Evolutionary conservation across 2,797 vertebrate species (phyloP).

Genomic region (Geotrypetes seraphini): DNA sequence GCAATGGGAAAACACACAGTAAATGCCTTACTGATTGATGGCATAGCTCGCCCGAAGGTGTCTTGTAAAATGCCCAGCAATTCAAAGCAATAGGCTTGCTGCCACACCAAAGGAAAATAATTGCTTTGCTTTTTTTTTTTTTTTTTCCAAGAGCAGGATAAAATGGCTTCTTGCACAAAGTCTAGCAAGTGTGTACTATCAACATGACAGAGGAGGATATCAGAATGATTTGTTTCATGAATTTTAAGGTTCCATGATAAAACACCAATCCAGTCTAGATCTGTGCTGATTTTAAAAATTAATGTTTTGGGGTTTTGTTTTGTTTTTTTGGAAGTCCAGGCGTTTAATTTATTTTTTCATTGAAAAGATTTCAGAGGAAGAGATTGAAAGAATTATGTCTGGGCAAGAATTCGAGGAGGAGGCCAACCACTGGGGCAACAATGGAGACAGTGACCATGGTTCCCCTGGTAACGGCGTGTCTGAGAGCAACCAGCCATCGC

Average conservation of each 20-base stretch:
- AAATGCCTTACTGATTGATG: conserved; percentile 37
- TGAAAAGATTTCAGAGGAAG: conserved; percentile 95
- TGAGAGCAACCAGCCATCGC: conserved; percentile 95
- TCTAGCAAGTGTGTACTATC: conserved; percentile 25
- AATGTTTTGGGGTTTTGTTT: too few species aligned
- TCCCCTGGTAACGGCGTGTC: conserved; percentile 91
- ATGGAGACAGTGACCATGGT: conserved; percentile 94
- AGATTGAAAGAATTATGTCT: conserved; percentile 97
- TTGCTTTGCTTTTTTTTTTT: too few species aligned
- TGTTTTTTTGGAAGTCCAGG: too few species aligned
- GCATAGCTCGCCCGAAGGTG: conserved; percentile 12
- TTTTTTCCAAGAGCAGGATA: conserved; percentile 12
- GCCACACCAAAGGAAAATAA: conserved; percentile 13
- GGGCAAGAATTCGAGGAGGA: conserved; percentile 98
- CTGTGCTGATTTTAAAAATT: too few species aligned
- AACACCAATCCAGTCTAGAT: too few species aligned
- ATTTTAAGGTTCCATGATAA: too few species aligned
- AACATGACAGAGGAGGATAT: conserved; percentile 25
- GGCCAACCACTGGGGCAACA: conserved; percentile 88
- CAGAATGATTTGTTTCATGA: too few species aligned
- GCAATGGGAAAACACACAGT: conserved; percentile 18
- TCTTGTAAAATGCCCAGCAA: conserved; percentile 26
- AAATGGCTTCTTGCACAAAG: conserved; percentile 9
- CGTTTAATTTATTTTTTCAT: too few species aligned
- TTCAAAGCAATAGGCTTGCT: conserved; percentile 22